Base-by-base conservation (phyloP, 2,888 invertebrate species). In the Achlya flavicornis region DNA sequence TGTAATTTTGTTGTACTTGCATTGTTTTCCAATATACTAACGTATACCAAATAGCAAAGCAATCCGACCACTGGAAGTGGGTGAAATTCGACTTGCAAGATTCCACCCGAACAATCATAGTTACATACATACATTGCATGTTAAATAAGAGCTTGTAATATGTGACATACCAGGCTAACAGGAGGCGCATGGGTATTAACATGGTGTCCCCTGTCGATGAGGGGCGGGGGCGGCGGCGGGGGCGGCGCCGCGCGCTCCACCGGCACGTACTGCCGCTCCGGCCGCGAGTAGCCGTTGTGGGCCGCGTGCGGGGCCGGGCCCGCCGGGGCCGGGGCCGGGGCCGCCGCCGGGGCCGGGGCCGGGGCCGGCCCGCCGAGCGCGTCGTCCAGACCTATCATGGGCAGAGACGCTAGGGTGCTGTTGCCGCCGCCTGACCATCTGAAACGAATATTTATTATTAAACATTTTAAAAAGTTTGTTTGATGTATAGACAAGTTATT, bases 311-410 rank as follows among this genome's bases (percentile, higher is more conserved):
- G 59, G 8, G 63, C 63, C 10, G 65, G 61, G 6, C 63, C 69
- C 58, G 61, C 63, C 38, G 63, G 62, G 12, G n/a, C 46, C 7
- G 69, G 53, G 68, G 63, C 38, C 16, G 33, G 33, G 33, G 33
- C 33, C 5, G 33, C 48, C 19, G 48, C 66, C 57, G 61, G 65
- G 70, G 33, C 75, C 62, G 58, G 70, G 19, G 77, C n/a, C 64
- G 61, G 76, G 72, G 43, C 80, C 77, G 4, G 84, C 83, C 11
- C n/a, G n/a, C n/a, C n/a, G n/a, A 84, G 68, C 68, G 91, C 78
- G 75, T 96, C 96, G 81, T 96, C 96, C 66, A 96, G 89, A 58
- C 96, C 96, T 72, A 97, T 96, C 95, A 97, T 95, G 7, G 97
- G 97, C 70, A 96, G 92, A 75, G 96, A 97, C 72, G 97, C 97